Conservation (phyloP, 2,888 invertebrate species). For the Cataglyphis albicans region DNA sequence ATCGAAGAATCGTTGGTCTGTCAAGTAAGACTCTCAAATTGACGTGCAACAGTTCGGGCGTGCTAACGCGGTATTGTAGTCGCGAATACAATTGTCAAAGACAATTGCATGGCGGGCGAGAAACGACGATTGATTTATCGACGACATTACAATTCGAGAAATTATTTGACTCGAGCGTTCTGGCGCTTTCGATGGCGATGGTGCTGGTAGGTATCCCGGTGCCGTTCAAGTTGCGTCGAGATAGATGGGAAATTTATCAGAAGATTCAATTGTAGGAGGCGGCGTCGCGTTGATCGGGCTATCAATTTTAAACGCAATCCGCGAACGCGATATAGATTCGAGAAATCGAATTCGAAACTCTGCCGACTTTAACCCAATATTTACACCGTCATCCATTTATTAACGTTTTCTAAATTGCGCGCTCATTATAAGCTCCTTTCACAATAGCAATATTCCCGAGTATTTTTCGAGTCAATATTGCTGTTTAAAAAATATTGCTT, state of each 20-base stretch:
- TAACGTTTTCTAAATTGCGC: conserved; percentile 41
- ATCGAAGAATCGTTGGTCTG: neutral
- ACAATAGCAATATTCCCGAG: neutral
- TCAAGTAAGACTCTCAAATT: conserved; percentile 1
- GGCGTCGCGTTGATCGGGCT: conserved; percentile 54
- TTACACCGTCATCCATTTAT: conserved; percentile 43
- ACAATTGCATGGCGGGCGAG: conserved; percentile 43
- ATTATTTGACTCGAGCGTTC: conserved; percentile 50
- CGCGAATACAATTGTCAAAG: conserved; percentile 36
- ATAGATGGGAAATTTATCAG: conserved; percentile 60
- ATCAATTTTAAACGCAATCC: conserved; percentile 61
- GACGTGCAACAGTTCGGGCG: conserved; percentile 31
- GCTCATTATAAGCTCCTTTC: conserved; percentile 9
- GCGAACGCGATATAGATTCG: conserved; percentile 46
- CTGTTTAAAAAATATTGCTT: conserved; percentile 2
- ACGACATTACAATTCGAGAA: conserved; percentile 53
- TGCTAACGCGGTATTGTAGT: conserved; percentile 39
- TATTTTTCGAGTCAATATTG: conserved; percentile 30
- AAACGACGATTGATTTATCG: conserved; percentile 57
- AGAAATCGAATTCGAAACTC: conserved; percentile 51
- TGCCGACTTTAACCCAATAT: conserved; percentile 42
- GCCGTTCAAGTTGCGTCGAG: conserved; percentile 28
- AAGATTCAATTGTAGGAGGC: conserved; percentile 58
- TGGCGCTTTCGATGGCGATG: neutral
- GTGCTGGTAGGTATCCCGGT: conserved; percentile 21